Evolutionary conservation across 2,797 vertebrate genomes (phyloP).

Genomic region (Hydrophis major): DNA sequence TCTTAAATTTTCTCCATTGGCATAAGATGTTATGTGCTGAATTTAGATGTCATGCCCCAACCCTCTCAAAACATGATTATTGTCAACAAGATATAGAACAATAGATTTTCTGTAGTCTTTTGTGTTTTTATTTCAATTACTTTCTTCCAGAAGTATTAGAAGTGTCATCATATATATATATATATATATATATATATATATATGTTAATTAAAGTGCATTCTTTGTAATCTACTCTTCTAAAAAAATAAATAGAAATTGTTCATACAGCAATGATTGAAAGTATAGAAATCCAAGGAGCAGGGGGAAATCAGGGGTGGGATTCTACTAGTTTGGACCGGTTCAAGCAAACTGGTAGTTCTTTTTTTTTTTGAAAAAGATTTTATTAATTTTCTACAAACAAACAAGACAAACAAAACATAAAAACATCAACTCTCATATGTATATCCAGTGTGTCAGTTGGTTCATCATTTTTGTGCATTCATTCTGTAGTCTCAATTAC

Average conservation of each 20-base stretch:
- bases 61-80: constrained; percentile 60
- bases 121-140: constrained; percentile 37
- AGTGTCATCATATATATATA: too few relatives aligned
- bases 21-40: constrained; percentile 39
- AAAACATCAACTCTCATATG: too few relatives aligned
- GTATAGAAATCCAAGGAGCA: background rate
- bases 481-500: too few relatives aligned
- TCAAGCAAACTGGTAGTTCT: too few relatives aligned
- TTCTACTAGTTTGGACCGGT: too few relatives aligned
- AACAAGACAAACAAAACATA: too few relatives aligned
- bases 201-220: constrained; percentile 8
- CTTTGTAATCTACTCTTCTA: background rate
- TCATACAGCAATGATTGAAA: background rate
- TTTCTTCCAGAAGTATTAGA: background rate
- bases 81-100: constrained; percentile 37
- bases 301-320: too few relatives aligned
- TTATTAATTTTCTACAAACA: too few relatives aligned
- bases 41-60: constrained; percentile 59
- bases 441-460: too few relatives aligned
- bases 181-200: too few relatives aligned
- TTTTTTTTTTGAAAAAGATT: too few relatives aligned
- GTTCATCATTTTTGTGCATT: too few relatives aligned
- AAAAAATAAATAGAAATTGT: constrained; percentile 13
- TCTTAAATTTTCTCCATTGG: constrained; percentile 49
- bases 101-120: constrained; percentile 33